Percentiles rank a stretch among this genome's conserved stretches.
phyloP scores from a whole-genome alignment of 2,888 invertebrate species.

The Lepetodrilus schrolli region DNA sequence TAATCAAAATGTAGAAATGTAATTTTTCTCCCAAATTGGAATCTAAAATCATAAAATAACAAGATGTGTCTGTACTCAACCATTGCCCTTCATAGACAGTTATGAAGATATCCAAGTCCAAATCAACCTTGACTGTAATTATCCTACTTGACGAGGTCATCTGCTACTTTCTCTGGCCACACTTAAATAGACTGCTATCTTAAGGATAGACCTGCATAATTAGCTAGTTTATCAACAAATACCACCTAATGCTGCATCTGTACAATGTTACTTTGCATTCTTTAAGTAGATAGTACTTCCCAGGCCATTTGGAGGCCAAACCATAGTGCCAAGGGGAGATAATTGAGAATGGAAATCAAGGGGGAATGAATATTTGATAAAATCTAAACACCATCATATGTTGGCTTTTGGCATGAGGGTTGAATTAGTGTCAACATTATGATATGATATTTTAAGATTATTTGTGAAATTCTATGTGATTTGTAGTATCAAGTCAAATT shows the following conservation, averaged over 20 bases:
- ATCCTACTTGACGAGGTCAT: not conserved
- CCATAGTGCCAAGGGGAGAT: not conserved
- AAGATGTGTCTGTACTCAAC: too few relatives aligned
- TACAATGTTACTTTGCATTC: slow-evolving; percentile 6
- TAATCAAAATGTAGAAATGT: too few relatives aligned
- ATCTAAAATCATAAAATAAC: too few relatives aligned
- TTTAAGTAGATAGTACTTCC: not conserved
- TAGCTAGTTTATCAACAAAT: slow-evolving; percentile 17
- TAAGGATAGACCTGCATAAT: slow-evolving; percentile 14
- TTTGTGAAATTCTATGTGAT: too few relatives aligned
- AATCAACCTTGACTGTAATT: too few relatives aligned
- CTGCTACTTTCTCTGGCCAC: not conserved
- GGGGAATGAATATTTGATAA: slow-evolving; percentile 15
- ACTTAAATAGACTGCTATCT: not conserved
- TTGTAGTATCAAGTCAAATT: too few relatives aligned
- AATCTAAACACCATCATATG: not conserved
- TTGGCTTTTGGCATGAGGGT: not conserved
- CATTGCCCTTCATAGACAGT: too few relatives aligned
- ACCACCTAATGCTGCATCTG: not conserved
- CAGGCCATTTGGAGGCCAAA: not conserved
- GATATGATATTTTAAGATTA: too few relatives aligned
- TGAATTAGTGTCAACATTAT: not conserved
- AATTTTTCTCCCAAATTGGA: too few relatives aligned
- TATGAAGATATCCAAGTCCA: too few relatives aligned
- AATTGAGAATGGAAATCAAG: slow-evolving; percentile 22